Percentiles rank a stretch among this genome's conserved stretches.
phyloP scores from a whole-genome alignment of 2,888 invertebrate species.

The Lysandra bellargus region DNA sequence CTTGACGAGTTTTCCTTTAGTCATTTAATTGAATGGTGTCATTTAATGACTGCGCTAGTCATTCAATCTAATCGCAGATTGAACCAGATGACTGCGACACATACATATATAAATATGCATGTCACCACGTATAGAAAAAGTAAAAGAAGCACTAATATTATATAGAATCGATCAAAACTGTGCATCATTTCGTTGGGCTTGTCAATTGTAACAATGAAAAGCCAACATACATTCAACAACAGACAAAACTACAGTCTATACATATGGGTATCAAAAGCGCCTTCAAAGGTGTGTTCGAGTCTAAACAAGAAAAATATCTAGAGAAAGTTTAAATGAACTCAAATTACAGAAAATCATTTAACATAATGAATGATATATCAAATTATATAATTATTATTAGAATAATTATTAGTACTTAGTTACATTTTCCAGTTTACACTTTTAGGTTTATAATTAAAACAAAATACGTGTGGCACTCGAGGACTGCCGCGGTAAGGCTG shows the following conservation, averaged over 20 bases:
- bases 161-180: background rate
- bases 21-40: too few species aligned
- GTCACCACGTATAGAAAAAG: background rate
- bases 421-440: background rate
- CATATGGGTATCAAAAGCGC: background rate
- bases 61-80: too few species aligned
- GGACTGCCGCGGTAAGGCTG: too few species aligned
- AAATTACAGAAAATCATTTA: background rate
- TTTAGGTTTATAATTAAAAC: background rate
- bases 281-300: background rate
- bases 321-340: background rate
- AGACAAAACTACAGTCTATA: slow-evolving; percentile 3
- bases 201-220: background rate
- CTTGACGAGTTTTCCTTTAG: too few species aligned
- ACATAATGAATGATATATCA: too few species aligned
- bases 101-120: background rate
- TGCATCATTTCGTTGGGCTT: slow-evolving; percentile 1
- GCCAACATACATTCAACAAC: slow-evolving; percentile 26
- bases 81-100: too few species aligned
- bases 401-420: background rate
- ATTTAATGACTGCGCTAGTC: too few species aligned
- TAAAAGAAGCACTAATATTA: background rate
- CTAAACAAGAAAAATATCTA: background rate
- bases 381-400: too few species aligned
- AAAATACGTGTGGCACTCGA: too few species aligned